Percentiles rank a stretch among this genome's conserved stretches.
These are phyloP conservation scores for Sebastolobus alascanus DNA, from an alignment of 2,797 vertebrate genomes.

Conservation along the genomic window DNA sequence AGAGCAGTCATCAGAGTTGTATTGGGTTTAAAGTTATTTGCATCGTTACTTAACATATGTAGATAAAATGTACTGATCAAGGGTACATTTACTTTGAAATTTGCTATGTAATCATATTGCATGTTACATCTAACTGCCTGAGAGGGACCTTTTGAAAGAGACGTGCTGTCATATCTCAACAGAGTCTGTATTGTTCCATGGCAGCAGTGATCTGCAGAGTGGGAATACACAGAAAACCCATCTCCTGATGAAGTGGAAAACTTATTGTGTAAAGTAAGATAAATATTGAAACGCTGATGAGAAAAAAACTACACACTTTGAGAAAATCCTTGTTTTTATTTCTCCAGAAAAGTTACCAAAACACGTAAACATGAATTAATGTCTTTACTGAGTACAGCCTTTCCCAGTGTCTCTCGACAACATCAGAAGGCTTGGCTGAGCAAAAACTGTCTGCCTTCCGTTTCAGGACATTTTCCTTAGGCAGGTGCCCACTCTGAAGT, in stretches of 20 bases:
- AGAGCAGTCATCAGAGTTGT: background rate
- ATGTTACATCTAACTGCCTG: background rate
- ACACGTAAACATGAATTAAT: constrained; percentile 11
- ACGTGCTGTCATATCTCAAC: constrained; percentile 1
- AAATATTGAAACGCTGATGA: background rate
- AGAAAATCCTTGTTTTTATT: background rate
- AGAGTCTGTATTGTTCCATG: background rate
- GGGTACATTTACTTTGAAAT: background rate
- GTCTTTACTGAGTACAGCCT: constrained; percentile 46
- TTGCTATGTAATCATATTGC: background rate
- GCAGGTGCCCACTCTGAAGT: constrained; percentile 62
- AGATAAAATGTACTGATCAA: background rate
- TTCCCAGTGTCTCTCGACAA: constrained; percentile 56
- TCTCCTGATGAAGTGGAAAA: constrained; percentile 15
- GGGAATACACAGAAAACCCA: constrained; percentile 17
- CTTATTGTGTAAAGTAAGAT: background rate
- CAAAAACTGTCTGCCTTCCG: constrained; percentile 54
- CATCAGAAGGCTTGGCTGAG: constrained; percentile 68
- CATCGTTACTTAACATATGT: background rate
- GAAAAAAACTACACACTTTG: background rate
- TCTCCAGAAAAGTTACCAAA: background rate
- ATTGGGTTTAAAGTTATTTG: background rate
- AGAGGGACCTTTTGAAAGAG: background rate
- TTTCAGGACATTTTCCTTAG: constrained; percentile 62
- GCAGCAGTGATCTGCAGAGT: constrained; percentile 16